phyloP scores from a whole-genome alignment of 1,140 invertebrate genomes.

The Microplitis demolitor region DNA sequence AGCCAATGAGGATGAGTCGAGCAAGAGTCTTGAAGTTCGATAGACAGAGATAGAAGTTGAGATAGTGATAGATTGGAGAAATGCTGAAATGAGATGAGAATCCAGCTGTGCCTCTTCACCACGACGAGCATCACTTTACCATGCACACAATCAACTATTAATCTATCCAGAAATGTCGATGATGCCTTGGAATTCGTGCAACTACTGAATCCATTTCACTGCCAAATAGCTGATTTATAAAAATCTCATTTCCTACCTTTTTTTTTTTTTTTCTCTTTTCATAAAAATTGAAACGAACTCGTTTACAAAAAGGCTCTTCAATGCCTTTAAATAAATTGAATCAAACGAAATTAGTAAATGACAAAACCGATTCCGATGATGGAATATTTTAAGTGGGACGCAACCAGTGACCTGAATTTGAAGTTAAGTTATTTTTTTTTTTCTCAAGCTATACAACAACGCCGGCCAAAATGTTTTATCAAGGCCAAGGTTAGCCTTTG shows the following conservation, averaged over 20 bases:
- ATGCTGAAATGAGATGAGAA: not conserved
- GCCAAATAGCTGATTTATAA: not conserved
- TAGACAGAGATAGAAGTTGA: too few species aligned
- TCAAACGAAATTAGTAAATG: too few species aligned
- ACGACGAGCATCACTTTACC: not conserved
- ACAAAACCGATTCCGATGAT: too few species aligned
- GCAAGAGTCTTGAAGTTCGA: not conserved
- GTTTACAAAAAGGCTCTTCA: too few species aligned
- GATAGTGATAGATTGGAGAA: too few species aligned
- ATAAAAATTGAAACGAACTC: too few species aligned
- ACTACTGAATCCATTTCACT: not conserved
- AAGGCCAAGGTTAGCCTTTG: constrained; percentile 25
- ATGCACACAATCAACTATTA: constrained; percentile 8
- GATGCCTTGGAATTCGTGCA: not conserved
- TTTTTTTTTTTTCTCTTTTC: not conserved
- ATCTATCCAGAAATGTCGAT: constrained; percentile 14
- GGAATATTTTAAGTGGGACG: too few species aligned
- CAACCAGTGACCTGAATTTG: too few species aligned
- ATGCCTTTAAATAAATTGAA: too few species aligned
- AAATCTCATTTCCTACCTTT: not conserved
- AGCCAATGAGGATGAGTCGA: constrained; percentile 2
- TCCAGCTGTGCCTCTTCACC: not conserved
- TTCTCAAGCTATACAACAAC: too few species aligned
- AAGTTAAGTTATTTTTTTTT: too few species aligned
- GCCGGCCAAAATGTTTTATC: not conserved